Base-by-base conservation (phyloP, 1,140 invertebrate genomes). In the Heliconius melpomene region DNA sequence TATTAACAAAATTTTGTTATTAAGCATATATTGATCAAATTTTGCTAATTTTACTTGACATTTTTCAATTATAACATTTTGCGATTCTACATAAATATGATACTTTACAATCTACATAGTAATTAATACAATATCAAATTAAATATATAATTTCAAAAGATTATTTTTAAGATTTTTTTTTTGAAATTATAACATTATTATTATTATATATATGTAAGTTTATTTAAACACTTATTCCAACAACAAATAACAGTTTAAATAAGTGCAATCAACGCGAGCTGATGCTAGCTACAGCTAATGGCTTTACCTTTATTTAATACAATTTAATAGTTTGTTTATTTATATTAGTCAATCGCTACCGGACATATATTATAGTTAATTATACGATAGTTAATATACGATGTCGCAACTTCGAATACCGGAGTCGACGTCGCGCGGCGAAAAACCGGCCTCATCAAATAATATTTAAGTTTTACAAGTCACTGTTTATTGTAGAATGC, bases 401-500 rank as follows among this genome's bases (percentile, higher is more conserved):
- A 16, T 66, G 60, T 66, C 26, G 60, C 0, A 29, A 66, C 60
- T 66, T 26, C 9, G 23, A 66, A 26, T 26, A 26, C 60, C 60
- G 60, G 60, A 36, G 36, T 40, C 29, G 46, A 11, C 8, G 74
- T 16, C 74, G 54, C 29, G 20, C 7, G 8, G 50, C 77, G 46
- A 78, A 81, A 66, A 81, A 57, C 52, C 32, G 71, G 71, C 79
- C 60, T 83, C 74, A 70, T 71, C 77, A 75, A 75, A 79, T 79
- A 79, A 79, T 79, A 79, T 83, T 83, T 73, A 72, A 81, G 6
- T 70, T 60, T 46, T 29, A n/a, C 8, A 57, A 57, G 3, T 36
- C 20, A 11, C 18, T 52, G 50, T 75, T 8, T 8, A 40, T n/a
- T 66, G 54, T 77, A 77, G 77, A 83, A 83, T 83, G 74, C 50